Base-by-base conservation (phyloP, 30 jellyfish, hydroid and myxozoan species). In the Aurelia sp. region DNA sequence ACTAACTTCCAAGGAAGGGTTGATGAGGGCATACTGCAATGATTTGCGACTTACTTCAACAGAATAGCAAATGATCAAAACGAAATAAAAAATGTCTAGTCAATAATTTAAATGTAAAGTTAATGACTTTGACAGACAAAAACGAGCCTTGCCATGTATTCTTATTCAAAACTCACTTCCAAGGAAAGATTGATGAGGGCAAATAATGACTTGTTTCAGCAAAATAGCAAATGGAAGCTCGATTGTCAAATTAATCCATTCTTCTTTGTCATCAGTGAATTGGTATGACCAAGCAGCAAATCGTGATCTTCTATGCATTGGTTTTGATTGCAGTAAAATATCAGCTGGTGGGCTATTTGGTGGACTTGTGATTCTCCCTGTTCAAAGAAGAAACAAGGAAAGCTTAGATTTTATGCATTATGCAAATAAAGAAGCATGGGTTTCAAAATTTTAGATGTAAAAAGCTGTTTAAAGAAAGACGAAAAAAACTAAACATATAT, bases 231-330 rank as follows among this genome's bases (percentile, higher is more conserved):
- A 79, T 17, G 97, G 98, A n/a, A 92, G 37, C 58, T 74, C 89
- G 7, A 92, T 79, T 3, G 89, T 68, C 58, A 92, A 68, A 19
- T 64, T 48, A 30, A 92, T 71, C 98, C 98, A 92, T 1, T 90
- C 76, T 17, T 81, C 65, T 21, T 57, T 96, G 18, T 57, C 71
- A 27, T 73, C 89, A 47, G 63, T 94, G 55, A 77, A 77, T 35
- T 92, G 96, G 57, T 92, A 92, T 4, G 92, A 86, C 92, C 93
- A 92, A 3, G 97, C 96, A 31, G 98, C 97, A 64, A 92, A 92
- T 23, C 98, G 87, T 11, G 92, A 71, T 33, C 98, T 66, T 78
- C 94, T 68, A 59, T 78, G 93, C n/a, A 79, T 83, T 22, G 96
- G 73, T 62, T 92, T 87, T 44, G 92, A 53, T 57, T 71, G 90